Base-by-base conservation (phyloP, 2,113 vertebrate genomes). In the Papio anubis region DNA sequence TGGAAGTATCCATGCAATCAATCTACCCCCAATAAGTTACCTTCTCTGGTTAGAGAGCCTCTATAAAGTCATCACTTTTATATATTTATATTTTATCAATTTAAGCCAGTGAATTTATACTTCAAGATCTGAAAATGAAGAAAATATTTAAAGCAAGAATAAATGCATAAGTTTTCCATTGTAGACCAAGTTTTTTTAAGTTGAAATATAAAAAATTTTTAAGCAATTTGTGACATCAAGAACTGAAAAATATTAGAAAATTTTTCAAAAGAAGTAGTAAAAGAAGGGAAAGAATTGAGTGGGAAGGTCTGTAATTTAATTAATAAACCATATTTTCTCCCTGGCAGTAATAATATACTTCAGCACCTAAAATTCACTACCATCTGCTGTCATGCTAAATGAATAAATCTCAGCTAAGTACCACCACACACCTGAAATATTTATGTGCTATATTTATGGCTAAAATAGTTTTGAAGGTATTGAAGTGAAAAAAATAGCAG, bases 341-440 rank as follows among this genome's bases (percentile, higher is more conserved):
- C 17, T 72, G n/a, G 40, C 10, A 27, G 14, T 95, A 84, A 64
- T 88, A 79, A 52, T 82, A 79, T 55, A 57, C 14, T 92, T 93
- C 8, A 85, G 35, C 10, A 72, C 38, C 52, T 84, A 68, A 17
- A 87, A 87, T 91, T 82, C 10, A n/a, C 81, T 59, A 50, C 78
- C n/a, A 72, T 78, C n/a, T 90, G 50, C 79, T 88, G 13, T 83
- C 38, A 52, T 93, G 25, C 43, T 91, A 96, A 90, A 80, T 90
- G 66, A 93, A 72, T 55, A 70, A 76, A 70, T 61, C 25, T 25
- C 32, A 75, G 8, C 1, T 45, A 91, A 94, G 13, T 45, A 72
- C 52, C 23, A 8, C 13, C 59, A 94, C 17, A 72, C 14, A 48
- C 4, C 2, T 87, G 50, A 96, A 14, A 35, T 61, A 70, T 79